Evolutionary conservation across 2,113 vertebrate genomes (phyloP).

Genomic region (Hydrochoerus hydrochaeris): DNA sequence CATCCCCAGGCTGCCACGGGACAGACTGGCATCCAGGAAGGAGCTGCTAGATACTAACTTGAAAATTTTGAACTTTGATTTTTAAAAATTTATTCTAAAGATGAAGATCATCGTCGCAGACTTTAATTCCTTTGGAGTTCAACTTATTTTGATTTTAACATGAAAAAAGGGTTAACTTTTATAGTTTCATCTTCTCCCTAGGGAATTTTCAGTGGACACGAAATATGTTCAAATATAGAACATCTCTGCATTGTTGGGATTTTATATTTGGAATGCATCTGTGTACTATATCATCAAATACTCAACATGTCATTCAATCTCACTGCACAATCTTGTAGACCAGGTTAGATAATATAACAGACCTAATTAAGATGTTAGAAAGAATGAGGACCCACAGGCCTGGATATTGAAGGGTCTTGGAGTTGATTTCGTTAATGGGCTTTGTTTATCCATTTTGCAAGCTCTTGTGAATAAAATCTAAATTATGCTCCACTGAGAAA

Average conservation of each 20-base stretch:
- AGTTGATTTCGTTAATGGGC: not conserved
- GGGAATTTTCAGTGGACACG: not conserved
- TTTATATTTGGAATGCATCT: constrained; percentile 24
- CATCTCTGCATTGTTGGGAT: not conserved
- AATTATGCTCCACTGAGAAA: not conserved
- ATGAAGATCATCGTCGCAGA: not conserved
- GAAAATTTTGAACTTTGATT: not conserved
- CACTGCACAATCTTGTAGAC: not conserved
- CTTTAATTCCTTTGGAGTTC: not conserved
- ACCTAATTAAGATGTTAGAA: not conserved
- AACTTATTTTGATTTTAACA: constrained; percentile 49
- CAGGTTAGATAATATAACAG: not conserved
- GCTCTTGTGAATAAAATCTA: not conserved
- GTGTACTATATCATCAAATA: not conserved
- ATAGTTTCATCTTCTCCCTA: not conserved
- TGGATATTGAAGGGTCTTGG: not conserved
- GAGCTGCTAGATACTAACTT: not conserved
- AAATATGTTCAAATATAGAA: not conserved
- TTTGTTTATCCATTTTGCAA: not conserved
- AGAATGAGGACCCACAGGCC: not conserved
- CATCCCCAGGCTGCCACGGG: not conserved
- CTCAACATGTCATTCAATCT: not conserved
- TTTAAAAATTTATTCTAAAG: not conserved
- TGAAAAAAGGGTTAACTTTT: not conserved
- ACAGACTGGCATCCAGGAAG: not conserved